Conservation (phyloP, 2,113 vertebrate genomes). For the Aspidoscelis tigris region DNA sequence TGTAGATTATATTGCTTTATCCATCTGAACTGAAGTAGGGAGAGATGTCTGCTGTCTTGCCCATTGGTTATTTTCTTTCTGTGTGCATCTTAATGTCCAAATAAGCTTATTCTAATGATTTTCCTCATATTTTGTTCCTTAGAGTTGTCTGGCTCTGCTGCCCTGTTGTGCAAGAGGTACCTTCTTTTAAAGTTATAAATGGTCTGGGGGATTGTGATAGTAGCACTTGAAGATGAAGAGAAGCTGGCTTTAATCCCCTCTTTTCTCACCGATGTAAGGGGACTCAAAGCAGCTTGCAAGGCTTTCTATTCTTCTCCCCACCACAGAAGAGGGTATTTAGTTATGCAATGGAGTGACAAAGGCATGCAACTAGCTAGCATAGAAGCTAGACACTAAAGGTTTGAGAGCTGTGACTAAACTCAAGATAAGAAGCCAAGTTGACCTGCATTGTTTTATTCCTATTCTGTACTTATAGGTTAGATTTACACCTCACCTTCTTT, state of each 20-base stretch:
- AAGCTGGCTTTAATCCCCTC: too few relatives aligned
- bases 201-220: not conserved
- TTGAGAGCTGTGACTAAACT: not conserved
- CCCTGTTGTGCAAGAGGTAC: slow-evolving; percentile 92
- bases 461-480: not conserved
- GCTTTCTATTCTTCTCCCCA: not conserved
- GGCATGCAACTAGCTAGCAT: not conserved
- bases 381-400: not conserved
- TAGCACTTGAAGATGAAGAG: not conserved
- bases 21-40: not conserved
- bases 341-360: not conserved
- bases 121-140: slow-evolving; percentile 48
- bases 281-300: too few relatives aligned
- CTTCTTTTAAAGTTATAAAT: not conserved
- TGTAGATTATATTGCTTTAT: not conserved
- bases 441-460: not conserved
- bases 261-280: too few relatives aligned
- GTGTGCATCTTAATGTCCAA: not conserved
- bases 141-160: slow-evolving; percentile 90
- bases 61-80: not conserved
- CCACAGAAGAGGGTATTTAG: not conserved
- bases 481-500: too few relatives aligned
- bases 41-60: not conserved
- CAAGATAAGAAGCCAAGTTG: not conserved
- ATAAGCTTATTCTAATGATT: not conserved